Evolutionary conservation across 1,140 invertebrate species (phyloP), one percentile per base, ranked within the genome.

Genomic region (Formica selysi): DNA sequence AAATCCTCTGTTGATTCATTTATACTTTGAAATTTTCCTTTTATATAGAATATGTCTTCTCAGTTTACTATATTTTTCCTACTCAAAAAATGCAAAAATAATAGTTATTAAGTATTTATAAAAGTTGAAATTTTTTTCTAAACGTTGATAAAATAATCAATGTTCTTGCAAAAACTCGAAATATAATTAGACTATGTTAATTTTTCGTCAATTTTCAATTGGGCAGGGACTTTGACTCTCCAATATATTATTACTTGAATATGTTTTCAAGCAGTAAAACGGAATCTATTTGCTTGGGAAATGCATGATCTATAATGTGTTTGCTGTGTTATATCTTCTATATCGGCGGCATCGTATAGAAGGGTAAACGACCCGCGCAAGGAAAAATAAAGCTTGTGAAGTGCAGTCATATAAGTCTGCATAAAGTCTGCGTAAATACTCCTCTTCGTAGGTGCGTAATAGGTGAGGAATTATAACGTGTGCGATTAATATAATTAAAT

Each of bases 361-460:
- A 78, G 1, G 22, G 22, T 62, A 78, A 51, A 79, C 44, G 19
- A 89, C 7, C 61, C n/a, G 83, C 62, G 67, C 73, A 76, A 90
- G 61, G 91, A 94, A 94, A 94, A 94, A 94, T 83, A 94, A 94
- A 94, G 94, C 93, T 94, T 94, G 88, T 93, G 83, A 68, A 32
- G 48, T 59, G 80, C 79, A 71, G 48, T 73, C 41, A 48, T 59
- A 59, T 16, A 41, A 73, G 32, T 62, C 54, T 84, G 73, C 59
- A 41, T 83, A 67, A 64, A 71, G 5, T 22, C 22, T 68, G 70
- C 74, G 74, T 76, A 70, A 54, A 62, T 78, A 74, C 29, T 59
- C 13, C 41, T 89, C 22, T 86, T 76, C 73, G 61, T 76, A 64
- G 71, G 32, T 36, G 16, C 5, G 10, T 19, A 32, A 32, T 87